Percentiles rank a stretch among this genome's conserved stretches.
Evolutionary conservation across 1,140 invertebrate species (phyloP).

Genomic region (Mylabris phalerata): DNA sequence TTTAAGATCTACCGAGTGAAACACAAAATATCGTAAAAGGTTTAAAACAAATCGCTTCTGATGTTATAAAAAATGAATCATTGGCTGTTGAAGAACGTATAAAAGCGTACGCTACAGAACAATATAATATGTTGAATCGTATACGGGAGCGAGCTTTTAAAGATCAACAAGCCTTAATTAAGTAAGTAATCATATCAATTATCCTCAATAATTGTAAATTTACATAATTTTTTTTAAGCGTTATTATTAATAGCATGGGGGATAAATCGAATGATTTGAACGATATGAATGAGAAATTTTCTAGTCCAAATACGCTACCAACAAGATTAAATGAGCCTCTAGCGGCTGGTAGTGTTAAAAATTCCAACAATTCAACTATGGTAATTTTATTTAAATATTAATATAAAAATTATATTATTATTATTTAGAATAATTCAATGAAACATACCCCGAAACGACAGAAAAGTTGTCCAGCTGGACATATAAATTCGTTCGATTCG

Average conservation of each 20-base stretch:
- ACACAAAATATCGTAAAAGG: slow-evolving; percentile 40
- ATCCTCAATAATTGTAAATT: background rate
- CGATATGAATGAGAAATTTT: background rate
- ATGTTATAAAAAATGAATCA: slow-evolving; percentile 44
- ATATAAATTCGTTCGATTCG: slow-evolving; percentile 40
- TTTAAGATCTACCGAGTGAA: slow-evolving; percentile 26
- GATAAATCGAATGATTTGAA: background rate
- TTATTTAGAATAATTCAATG: slow-evolving; percentile 5
- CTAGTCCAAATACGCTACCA: background rate
- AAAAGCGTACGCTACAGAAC: slow-evolving; percentile 45
- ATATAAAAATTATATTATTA: no score
- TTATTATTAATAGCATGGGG: background rate
- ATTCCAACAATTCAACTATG: background rate
- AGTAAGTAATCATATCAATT: slow-evolving; percentile 27
- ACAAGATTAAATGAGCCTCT: background rate
- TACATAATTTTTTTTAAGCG: background rate
- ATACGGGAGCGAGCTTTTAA: slow-evolving; percentile 45
- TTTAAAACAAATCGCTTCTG: slow-evolving; percentile 46
- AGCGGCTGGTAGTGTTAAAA: background rate
- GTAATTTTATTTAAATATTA: slow-evolving; percentile 7
- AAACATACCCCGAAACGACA: slow-evolving; percentile 24
- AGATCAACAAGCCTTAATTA: slow-evolving; percentile 44
- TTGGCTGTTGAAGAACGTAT: slow-evolving; percentile 47
- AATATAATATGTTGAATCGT: slow-evolving; percentile 46
- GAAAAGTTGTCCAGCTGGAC: slow-evolving; percentile 8